These are phyloP conservation scores for Pseudoatta argentina DNA, from an alignment of 1,140 invertebrate genomes.

Conservation along the genomic window DNA sequence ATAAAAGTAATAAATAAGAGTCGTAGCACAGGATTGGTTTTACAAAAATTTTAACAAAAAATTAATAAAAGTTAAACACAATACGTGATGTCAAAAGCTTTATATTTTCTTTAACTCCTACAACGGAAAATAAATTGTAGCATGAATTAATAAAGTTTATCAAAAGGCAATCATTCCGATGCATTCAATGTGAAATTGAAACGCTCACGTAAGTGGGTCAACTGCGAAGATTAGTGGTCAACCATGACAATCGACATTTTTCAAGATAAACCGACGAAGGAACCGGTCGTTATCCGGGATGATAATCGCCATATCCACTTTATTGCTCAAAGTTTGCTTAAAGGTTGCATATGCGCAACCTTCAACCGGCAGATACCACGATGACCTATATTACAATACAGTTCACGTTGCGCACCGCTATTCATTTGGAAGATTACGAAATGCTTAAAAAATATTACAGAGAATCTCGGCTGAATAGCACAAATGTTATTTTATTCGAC, in stretches of 20 bases:
- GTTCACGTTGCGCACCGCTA: background rate
- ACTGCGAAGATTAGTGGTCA: conserved; percentile 7
- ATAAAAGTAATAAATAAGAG: background rate
- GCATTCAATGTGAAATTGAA: background rate
- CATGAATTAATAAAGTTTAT: background rate
- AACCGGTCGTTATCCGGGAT: conserved; percentile 15
- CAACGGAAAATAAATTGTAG: background rate
- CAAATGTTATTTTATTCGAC: background rate
- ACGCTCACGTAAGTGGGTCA: background rate
- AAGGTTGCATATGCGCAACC: background rate
- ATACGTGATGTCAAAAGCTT: background rate
- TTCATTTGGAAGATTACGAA: background rate
- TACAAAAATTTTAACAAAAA: background rate
- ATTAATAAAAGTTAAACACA: no score
- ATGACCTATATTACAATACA: conserved; percentile 20
- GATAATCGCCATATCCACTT: conserved; percentile 21
- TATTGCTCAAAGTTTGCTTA: background rate
- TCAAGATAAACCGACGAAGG: conserved; percentile 11
- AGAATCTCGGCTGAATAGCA: background rate
- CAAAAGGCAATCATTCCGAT: background rate
- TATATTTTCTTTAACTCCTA: background rate
- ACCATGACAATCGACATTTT: conserved; percentile 17
- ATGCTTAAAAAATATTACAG: background rate
- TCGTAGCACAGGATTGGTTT: background rate
- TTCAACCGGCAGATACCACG: background rate